Evolutionary conservation across 2,113 vertebrate species (phyloP), one percentile per base, ranked within the genome.

Genomic region (Grammomys surdaster): DNA sequence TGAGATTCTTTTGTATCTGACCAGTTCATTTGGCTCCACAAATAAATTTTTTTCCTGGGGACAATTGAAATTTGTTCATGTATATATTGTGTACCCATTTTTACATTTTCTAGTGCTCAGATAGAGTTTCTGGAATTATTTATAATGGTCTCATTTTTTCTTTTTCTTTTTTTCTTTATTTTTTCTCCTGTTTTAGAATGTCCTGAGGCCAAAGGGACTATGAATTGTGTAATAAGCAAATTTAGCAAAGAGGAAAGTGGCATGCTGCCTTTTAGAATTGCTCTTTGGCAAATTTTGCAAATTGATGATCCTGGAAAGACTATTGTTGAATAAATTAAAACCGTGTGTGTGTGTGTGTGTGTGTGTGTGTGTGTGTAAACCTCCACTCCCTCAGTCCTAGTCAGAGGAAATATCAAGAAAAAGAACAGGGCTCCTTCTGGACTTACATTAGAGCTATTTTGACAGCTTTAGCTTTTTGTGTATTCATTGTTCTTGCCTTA

Each of bases 301-400:
- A 96, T 86, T 93, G 93, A 60, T 95, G 76, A 93, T 97, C 56
- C 85, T 86, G 93, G 88, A 97, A 96, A 67, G 58, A 54, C 26
- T 96, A 43, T 60, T 93, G 88, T 63, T 96, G n/a, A 97, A 70
- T 75, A 82, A 76, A 24, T 91, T 70, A 84, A 70, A 94, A 96
- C 95, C 22, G 91, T 75, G 88, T 70, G 67, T 36, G 67, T 36
- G 67, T 16, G 69, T 70, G 33, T 70, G 69, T 70, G 67, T 33
- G 28, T 31, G 26, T 65, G 63, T 28, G 20, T 63, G 24, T 26
- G 46, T 48, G 46, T 48, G 46, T 31, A 65, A 31, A 67, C 54
- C 8, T 93, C 78, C 91, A 70, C 48, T 88, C 26, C 40, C 65
- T 69, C 20, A 7, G 91, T 95, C 75, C 76, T 63, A 26, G n/a